These are phyloP conservation scores for Tangara arthus DNA, from an alignment of 2,797 vertebrate genomes.

Conservation along the genomic window DNA sequence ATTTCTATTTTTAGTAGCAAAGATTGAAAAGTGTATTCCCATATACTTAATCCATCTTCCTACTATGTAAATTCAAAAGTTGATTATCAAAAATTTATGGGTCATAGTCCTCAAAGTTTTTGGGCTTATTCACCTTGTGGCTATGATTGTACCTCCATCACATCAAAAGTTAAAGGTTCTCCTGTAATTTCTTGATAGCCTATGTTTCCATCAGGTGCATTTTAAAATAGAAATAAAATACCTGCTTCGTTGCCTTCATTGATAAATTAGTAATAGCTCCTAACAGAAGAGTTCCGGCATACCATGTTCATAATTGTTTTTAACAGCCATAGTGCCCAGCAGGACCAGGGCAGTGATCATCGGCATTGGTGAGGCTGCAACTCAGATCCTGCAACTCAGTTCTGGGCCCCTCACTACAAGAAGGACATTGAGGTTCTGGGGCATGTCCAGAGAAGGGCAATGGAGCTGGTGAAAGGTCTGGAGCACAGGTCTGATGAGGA, in stretches of 20 bases:
- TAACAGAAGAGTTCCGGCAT: background rate
- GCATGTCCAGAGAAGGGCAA: accelerated
- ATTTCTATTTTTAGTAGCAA: background rate
- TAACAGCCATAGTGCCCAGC: background rate
- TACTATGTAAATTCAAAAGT: background rate
- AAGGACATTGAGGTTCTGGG: background rate
- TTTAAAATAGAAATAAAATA: background rate
- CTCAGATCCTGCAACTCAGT: background rate
- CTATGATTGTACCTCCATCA: background rate
- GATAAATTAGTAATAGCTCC: background rate
- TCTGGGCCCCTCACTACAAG: background rate
- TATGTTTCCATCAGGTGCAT: background rate
- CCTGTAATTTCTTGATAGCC: background rate
- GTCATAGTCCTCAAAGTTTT: background rate
- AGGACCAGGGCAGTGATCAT: background rate
- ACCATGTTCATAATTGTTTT: background rate
- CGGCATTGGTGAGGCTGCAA: accelerated
- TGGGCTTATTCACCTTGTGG: background rate
- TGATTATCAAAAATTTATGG: background rate
- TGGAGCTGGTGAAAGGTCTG: background rate
- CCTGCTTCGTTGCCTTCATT: background rate
- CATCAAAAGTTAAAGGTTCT: background rate
- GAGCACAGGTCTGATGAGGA: background rate
- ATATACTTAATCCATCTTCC: background rate
- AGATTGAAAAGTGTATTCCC: background rate